Evolutionary conservation across 2,888 invertebrate genomes (phyloP), one percentile per base, ranked within the genome.

Genomic region (Ornithoptera priamus): DNA sequence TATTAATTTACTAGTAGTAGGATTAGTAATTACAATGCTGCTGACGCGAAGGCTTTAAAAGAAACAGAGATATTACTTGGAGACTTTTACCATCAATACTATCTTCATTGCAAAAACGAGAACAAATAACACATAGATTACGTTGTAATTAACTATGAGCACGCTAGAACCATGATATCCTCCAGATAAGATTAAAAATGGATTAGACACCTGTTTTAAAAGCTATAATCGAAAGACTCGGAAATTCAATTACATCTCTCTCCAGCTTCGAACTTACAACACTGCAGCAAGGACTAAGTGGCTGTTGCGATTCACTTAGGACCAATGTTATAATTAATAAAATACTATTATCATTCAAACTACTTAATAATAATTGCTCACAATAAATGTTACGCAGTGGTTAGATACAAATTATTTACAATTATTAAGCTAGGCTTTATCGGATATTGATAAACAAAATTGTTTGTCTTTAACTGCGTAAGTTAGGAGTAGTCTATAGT

Each of bases 371-470:
- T 0, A 57, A 57, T 20, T 20, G 0, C 5, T 57, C 7, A 57
- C 57, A 57, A 39, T 39, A 39, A 17, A 50, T 50, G 18, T 50
- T 36, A 39, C 8, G 7, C 1, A 60, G 22, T 60, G 36, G 7
- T 60, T 24, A 36, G n/a, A 8, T 42, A 61, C 30, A 39, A 46
- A 58, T n/a, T 39, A 3, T 66, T 36, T 17, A 12, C 24, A 60
- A 61, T 61, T 46, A 50, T 60, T 57, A 62, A 68, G 62, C 42
- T 42, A 20, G 18, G n/a, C 18, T 56, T 62, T 57, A 68, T 62
- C 62, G 30, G 8, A 30, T 12, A n/a, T 36, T 62, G 62, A 62
- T 57, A 62, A 50, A 67, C n/a, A 17, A 17, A 50, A 20, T 60
- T 24, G 50, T 50, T 61, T 42, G 24, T 66, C 20, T 50, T 5